Evolutionary conservation across 2,797 vertebrate species (phyloP), one percentile per base, ranked within the genome.

Genomic region (Valencia hispanica): DNA sequence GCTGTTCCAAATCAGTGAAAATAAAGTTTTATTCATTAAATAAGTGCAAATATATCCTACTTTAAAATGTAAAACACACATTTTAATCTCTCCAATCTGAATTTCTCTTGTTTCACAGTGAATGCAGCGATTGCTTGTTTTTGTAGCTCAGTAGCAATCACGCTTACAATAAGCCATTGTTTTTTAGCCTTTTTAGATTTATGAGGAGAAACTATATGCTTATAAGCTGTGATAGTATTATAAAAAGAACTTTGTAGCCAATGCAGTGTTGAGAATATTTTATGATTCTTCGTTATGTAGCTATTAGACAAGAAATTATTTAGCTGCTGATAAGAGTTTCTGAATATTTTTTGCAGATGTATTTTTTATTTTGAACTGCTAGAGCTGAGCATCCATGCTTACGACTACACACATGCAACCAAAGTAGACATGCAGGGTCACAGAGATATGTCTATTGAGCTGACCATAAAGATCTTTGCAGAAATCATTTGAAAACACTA

Each of bases 101-200:
- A 36, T 76, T 32, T 55, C 55, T 75, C 17, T 7, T 72, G 63
- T 68, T 68, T 69, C 79, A 81, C 78, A 71, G 75, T 45, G 77
- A 80, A 47, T 59, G 51, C 68, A 68, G 73, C 63, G 70, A 81
- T 43, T 73, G 77, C 76, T 86, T 86, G 73, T 82, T 88, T 84
- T 84, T 89, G 88, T 90, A 90, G 88, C 86, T 75, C 78, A 74
- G 69, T 81, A 85, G 63, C 50, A 77, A 59, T 61, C 2, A 45
- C 50, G 77, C 68, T 81, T 72, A n/a, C 57, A 71, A 5, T 48
- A 41, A 80, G 82, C 83, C 70, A 25, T 73, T 0, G 70, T 84
- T 82, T 82, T n/a, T 86, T 89, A 87, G 88, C 84, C 78, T 87
- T 88, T 85, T 81, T 86, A 85, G 82, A 81, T 70, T 66, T 71